Evolutionary conservation across 2,113 vertebrate species (phyloP), one percentile per base, ranked within the genome.

Genomic region (Prionailurus bengalensis): DNA sequence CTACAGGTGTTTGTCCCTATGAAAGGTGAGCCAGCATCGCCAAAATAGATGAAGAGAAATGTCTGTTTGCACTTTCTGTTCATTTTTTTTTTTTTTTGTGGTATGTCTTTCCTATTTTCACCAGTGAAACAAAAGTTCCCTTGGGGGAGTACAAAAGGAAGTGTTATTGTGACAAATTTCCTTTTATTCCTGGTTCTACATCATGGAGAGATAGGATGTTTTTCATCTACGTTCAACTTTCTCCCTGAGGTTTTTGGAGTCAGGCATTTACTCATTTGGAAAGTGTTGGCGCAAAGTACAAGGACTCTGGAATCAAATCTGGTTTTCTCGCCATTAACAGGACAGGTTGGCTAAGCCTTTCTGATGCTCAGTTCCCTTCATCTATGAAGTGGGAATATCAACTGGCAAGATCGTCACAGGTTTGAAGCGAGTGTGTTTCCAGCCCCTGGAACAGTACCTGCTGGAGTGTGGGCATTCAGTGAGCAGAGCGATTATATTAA

Each of bases 101-200:
- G n/a, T 65, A 27, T 42, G 92, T 83, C 45, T 42, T n/a, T 15
- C 70, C 48, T 58, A 71, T 61, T 84, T 48, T 36, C 68, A 16
- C 55, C 27, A 21, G n/a, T 80, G 63, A 71, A n/a, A 53, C 58
- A 29, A 58, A 31, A 5, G 48, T 68, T 96, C 93, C 13, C 4
- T 14, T 61, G 68, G 45, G 78, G 21, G 91, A 85, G 73, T 89
- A 48, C 63, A 7, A 53, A 68, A 86, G 36, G 61, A 90, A 61
- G 29, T 68, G 4, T 58, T 74, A 29, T 29, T 73, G n/a, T 12
- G 48, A 78, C 33, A 65, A 42, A 83, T 87, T 76, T 93, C 21
- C 70, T 84, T 10, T 71, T 81, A 21, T 76, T 94, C 51, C 55
- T 95, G 29, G 27, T 74, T 48, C 36, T 66, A n/a, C 33, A 58